Evolutionary conservation across 2,113 vertebrate genomes (phyloP), one percentile per base, ranked within the genome.

Genomic region (Eubucco bourcierii): DNA sequence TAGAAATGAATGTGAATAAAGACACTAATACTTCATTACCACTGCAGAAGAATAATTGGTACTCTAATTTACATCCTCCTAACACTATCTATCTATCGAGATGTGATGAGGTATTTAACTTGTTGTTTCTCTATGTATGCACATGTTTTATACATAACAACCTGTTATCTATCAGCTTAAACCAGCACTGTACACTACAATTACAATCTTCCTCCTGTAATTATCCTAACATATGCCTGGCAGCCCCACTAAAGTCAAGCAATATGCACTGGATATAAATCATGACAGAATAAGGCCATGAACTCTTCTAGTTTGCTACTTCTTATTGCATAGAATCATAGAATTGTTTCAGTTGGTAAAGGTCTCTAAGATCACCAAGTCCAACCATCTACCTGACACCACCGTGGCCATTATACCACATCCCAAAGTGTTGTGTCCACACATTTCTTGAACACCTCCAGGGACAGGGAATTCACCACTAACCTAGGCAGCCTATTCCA

Each of bases 91-190:
- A 88, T 94, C 84, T 88, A 92, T 95, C 88, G 89, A 75, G 84
- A 80, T 70, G 82, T 89, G 96, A 96, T 90, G 79, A 95, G 95
- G 92, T 90, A 93, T 76, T 93, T 96, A 96, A 95, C 87, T 73
- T 83, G 67, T 94, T 93, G 84, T 91, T 95, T 74, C 90, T 93
- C 77, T 80, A 79, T 86, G 74, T 90, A 52, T 0, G 19, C 65
- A 95, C 87, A 92, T 88, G 91, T 94, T 97, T 96, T 97, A 96
- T 84, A 95, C 81, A 85, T 95, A 90, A 87, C 93, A 95, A 95
- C 76, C 81, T 95, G 76, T 83, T 94, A 81, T 81, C 84, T 65
- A 65, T 84, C 90, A 80, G 65, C 86, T 93, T 90, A 71, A 93
- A 88, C 74, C 37, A 74, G 71, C 71, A 10, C 77, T 65, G 72